phyloP scores from a whole-genome alignment of 1,140 invertebrate genomes.

The Odontomachus brunneus region DNA sequence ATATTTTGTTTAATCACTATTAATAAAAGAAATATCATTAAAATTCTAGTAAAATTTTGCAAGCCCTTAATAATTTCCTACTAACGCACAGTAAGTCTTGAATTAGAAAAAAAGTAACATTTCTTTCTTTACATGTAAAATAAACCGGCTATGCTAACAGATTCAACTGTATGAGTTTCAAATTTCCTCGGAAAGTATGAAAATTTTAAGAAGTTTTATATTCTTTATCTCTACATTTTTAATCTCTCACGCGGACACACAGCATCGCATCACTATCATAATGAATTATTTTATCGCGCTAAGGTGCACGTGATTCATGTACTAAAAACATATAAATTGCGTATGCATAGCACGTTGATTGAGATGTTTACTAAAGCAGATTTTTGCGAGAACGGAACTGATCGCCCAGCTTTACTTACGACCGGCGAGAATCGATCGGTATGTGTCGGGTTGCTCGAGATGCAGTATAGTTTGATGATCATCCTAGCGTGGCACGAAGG shows the following conservation, averaged over 20 bases:
- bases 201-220: background rate
- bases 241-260: background rate
- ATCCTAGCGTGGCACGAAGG: constrained; percentile 25
- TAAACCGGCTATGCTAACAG: background rate
- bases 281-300: background rate
- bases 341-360: background rate
- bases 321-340: background rate
- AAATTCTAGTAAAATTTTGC: no score
- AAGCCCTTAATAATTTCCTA: no score
- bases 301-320: background rate
- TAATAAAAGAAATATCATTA: no score
- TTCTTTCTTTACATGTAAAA: no score
- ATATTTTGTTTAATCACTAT: no score
- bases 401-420: constrained; percentile 26
- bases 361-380: constrained; percentile 7
- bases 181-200: background rate
- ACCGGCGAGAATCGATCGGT: constrained; percentile 32
- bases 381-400: constrained; percentile 17
- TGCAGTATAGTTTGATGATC: constrained; percentile 44
- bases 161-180: background rate
- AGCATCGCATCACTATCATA: background rate
- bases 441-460: constrained; percentile 37
- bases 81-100: background rate
- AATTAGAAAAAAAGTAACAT: background rate
- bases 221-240: background rate